Evolutionary conservation across 2,797 vertebrate genomes (phyloP).

Genomic region (Myripristis murdjan): DNA sequence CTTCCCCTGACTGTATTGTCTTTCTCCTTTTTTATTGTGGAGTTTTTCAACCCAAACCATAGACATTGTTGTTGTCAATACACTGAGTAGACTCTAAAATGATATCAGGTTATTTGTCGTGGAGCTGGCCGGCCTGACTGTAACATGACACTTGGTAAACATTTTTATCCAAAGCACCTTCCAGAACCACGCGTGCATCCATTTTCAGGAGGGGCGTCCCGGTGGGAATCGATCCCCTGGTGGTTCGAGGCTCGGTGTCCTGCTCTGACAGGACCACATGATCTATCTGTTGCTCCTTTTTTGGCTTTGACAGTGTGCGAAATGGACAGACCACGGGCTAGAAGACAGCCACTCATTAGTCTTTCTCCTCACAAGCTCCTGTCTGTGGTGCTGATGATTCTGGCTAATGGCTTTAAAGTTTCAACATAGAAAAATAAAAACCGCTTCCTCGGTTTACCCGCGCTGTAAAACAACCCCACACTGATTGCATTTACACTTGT

Average conservation of each 20-base stretch:
- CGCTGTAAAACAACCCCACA: conserved; percentile 20
- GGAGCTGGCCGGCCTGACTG: not conserved
- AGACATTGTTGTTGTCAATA: not conserved
- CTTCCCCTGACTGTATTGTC: not conserved
- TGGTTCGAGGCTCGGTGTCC: conserved; percentile 4
- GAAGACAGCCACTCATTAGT: conserved; percentile 36
- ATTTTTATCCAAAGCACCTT: not conserved
- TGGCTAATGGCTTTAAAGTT: conserved; percentile 60
- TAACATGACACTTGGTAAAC: not conserved
- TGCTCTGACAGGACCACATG: not conserved
- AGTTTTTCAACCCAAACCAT: not conserved
- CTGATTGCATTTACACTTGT: conserved; percentile 29
- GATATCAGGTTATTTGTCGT: not conserved
- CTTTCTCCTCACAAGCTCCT: not conserved
- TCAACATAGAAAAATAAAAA: conserved; percentile 2
- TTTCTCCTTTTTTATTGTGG: not conserved
- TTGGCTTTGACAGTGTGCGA: conserved; percentile 27
- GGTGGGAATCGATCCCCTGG: conserved; percentile 18
- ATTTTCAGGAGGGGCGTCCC: not conserved
- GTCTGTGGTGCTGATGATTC: conserved; percentile 15
- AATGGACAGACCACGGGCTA: conserved; percentile 43
- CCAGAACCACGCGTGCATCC: not conserved
- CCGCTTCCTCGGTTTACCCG: conserved; percentile 10
- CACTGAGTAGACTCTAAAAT: not conserved
- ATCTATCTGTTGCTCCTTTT: not conserved